A percentile compares a stretch with the other conserved stretches of the same genome.
These are phyloP conservation scores for Pteria penguin DNA, from an alignment of 2,888 invertebrate species.

Conservation along the genomic window DNA sequence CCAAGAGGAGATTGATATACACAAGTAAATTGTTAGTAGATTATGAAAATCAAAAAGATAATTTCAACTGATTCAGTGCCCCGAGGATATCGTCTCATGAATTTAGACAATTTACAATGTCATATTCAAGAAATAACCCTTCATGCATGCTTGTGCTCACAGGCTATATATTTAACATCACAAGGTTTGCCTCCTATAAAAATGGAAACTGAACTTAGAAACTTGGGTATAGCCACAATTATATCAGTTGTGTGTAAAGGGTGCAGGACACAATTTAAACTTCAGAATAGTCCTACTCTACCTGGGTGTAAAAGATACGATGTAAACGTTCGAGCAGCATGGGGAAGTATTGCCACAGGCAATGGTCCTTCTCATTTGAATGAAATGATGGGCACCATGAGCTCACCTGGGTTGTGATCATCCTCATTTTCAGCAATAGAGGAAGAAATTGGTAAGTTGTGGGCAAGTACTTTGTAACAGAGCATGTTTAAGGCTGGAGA, in stretches of 20 bases:
- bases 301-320: background rate
- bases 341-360: conserved; percentile 33
- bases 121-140: background rate
- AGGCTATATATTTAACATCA: background rate
- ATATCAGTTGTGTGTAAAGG: background rate
- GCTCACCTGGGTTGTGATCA: conserved; percentile 10
- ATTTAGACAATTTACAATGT: background rate
- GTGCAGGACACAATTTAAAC: background rate
- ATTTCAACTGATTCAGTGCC: background rate
- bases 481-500: conserved; percentile 11
- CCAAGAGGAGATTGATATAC: background rate
- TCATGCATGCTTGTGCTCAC: background rate
- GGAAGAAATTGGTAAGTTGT: conserved; percentile 21
- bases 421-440: conserved; percentile 28
- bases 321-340: conserved; percentile 31
- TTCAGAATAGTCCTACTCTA: background rate
- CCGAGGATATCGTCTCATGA: background rate
- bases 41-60: background rate
- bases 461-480: background rate
- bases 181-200: background rate
- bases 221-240: background rate
- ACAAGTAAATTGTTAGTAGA: background rate
- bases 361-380: conserved; percentile 30
- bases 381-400: conserved; percentile 31
- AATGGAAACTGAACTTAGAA: background rate